phyloP scores from a whole-genome alignment of 1,140 invertebrate genomes.

The Drosophila kikkawai region DNA sequence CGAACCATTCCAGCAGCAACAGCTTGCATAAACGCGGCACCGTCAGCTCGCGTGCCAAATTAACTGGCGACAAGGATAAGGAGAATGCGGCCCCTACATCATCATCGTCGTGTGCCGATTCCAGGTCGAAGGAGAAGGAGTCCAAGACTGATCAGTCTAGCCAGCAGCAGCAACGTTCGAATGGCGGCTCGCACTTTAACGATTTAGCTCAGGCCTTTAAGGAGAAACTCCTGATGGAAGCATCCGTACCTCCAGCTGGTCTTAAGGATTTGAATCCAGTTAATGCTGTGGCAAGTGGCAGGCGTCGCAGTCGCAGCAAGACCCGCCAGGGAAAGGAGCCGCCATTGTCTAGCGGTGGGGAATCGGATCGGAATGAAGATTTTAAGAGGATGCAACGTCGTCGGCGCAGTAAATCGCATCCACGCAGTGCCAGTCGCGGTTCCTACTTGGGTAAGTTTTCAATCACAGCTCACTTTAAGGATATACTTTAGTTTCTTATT shows the following conservation, averaged over 20 bases:
- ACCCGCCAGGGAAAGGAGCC: slow-evolving; percentile 13
- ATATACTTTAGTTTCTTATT: background rate
- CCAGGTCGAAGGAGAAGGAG: slow-evolving; percentile 28
- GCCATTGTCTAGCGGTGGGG: slow-evolving; percentile 23
- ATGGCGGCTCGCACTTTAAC: slow-evolving; percentile 3
- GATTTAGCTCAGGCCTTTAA: slow-evolving; percentile 40
- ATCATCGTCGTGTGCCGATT: background rate
- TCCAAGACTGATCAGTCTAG: slow-evolving; percentile 17
- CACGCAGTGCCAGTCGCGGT: slow-evolving; percentile 31
- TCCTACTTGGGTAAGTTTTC: slow-evolving; percentile 26
- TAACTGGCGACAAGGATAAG: slow-evolving; percentile 38
- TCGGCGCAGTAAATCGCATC: slow-evolving; percentile 34
- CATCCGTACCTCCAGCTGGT: slow-evolving; percentile 4
- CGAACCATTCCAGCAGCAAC: slow-evolving; percentile 51
- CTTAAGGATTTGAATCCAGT: background rate
- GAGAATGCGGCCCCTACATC: slow-evolving; percentile 28
- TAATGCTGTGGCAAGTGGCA: background rate
- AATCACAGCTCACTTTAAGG: no score
- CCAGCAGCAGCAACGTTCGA: slow-evolving; percentile 3
- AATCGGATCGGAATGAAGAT: slow-evolving; percentile 8
- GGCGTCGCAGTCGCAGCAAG: slow-evolving; percentile 55
- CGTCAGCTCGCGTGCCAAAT: slow-evolving; percentile 78
- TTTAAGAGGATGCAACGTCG: slow-evolving; percentile 12
- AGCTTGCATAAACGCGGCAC: slow-evolving; percentile 68
- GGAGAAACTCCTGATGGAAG: slow-evolving; percentile 54